Evolutionary conservation across 1,140 invertebrate species (phyloP).

Genomic region (Monomorium pharaonis): DNA sequence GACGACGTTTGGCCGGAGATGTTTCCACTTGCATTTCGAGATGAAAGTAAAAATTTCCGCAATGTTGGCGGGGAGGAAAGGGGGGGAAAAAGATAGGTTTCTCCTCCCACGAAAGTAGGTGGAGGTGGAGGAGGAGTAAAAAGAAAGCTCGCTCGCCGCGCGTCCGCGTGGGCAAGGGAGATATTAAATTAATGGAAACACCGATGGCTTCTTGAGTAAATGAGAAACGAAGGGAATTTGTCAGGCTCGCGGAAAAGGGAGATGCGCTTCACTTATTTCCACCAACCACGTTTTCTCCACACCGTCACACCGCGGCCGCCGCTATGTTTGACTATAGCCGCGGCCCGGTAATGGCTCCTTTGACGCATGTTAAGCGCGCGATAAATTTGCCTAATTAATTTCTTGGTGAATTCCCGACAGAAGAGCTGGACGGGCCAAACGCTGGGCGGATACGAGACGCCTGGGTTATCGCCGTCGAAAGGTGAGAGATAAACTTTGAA

Average conservation of each 20-base stretch:
- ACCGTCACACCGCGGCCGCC: not conserved
- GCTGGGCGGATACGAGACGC: constrained; percentile 95
- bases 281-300: not conserved
- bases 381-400: constrained; percentile 58
- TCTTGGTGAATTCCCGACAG: constrained; percentile 81
- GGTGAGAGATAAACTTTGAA: constrained; percentile 84
- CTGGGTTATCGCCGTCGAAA: constrained; percentile 98
- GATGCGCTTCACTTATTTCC: constrained; percentile 41
- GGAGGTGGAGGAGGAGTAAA: not conserved
- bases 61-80: too few relatives aligned
- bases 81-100: too few relatives aligned
- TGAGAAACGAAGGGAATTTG: constrained; percentile 49
- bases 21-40: not conserved
- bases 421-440: constrained; percentile 94
- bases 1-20: not conserved
- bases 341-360: constrained; percentile 41
- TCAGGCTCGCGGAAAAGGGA: not conserved
- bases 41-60: too few relatives aligned
- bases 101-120: not conserved
- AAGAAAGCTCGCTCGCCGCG: not conserved
- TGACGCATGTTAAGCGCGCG: constrained; percentile 35
- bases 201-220: constrained; percentile 2
- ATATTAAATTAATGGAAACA: constrained; percentile 33
- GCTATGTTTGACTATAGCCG: constrained; percentile 20
- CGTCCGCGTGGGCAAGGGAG: not conserved